These are phyloP conservation scores for Cephonodes hylas DNA, from an alignment of 2,888 invertebrate genomes.

Conservation along the genomic window DNA sequence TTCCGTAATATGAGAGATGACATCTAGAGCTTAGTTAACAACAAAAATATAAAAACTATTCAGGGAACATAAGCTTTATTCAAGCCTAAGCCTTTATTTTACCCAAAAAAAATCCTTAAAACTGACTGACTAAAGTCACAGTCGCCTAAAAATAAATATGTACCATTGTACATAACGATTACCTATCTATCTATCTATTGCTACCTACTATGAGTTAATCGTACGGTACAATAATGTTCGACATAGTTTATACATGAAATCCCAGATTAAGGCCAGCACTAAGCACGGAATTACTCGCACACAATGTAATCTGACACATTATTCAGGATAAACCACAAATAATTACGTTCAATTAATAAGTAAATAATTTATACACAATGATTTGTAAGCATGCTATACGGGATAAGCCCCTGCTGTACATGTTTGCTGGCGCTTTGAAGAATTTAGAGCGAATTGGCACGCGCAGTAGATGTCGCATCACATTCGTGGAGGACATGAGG, in stretches of 20 bases:
- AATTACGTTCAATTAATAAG: neutral
- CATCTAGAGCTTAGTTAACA: too few relatives aligned
- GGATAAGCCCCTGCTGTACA: neutral
- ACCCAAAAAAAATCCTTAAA: too few relatives aligned
- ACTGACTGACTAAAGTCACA: too few relatives aligned
- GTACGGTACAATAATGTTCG: neutral
- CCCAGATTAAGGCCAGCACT: slow-evolving; percentile 2
- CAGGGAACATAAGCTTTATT: too few relatives aligned
- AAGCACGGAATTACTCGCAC: neutral
- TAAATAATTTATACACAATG: neutral
- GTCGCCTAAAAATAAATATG: too few relatives aligned
- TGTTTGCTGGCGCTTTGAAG: neutral
- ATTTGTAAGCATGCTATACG: too few relatives aligned
- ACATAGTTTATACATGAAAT: neutral
- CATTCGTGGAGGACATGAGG: too few relatives aligned
- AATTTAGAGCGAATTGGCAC: neutral
- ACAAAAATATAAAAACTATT: too few relatives aligned
- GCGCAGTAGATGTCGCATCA: neutral
- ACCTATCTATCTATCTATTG: neutral
- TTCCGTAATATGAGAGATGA: neutral
- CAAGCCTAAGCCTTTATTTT: too few relatives aligned
- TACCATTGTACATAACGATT: too few relatives aligned
- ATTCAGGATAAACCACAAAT: neutral
- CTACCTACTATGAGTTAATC: neutral
- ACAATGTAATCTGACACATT: neutral